Conservation (phyloP, 2,797 vertebrate genomes). For the Anabacerthia variegaticeps region DNA sequence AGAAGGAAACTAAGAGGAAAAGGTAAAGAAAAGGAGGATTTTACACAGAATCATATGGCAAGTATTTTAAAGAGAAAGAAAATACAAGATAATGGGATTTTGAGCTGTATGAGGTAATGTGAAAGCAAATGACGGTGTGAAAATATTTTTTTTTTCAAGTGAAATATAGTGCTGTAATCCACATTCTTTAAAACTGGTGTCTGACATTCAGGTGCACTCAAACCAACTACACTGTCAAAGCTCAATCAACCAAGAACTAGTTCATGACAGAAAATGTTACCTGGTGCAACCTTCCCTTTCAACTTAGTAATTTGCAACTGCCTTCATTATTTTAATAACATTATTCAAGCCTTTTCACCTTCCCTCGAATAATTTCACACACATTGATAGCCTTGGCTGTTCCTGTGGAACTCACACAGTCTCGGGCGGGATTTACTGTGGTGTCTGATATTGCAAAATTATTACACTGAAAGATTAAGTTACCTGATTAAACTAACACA, state of each 20-base stretch:
- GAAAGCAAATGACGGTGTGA: background rate
- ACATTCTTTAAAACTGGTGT: background rate
- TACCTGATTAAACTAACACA: background rate
- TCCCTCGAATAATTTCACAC: background rate
- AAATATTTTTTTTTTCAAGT: background rate
- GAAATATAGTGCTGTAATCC: background rate
- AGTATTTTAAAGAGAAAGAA: background rate
- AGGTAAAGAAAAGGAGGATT: background rate
- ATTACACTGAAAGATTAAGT: background rate
- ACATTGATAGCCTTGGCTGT: background rate
- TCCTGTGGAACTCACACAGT: background rate
- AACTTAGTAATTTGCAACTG: background rate
- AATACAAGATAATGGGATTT: background rate
- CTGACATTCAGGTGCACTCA: background rate
- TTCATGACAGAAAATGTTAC: background rate
- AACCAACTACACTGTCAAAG: background rate
- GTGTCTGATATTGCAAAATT: background rate
- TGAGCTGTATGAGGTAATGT: background rate
- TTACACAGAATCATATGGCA: background rate
- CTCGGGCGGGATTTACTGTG: background rate
- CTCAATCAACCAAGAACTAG: background rate
- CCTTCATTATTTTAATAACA: background rate
- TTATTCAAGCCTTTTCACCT: background rate
- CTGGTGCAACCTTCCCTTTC: background rate
- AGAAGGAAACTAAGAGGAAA: background rate